A percentile compares a stretch with the other conserved stretches of the same genome.
These are phyloP conservation scores for Morus bassanus DNA, from an alignment of 2,797 vertebrate species.

Conservation along the genomic window DNA sequence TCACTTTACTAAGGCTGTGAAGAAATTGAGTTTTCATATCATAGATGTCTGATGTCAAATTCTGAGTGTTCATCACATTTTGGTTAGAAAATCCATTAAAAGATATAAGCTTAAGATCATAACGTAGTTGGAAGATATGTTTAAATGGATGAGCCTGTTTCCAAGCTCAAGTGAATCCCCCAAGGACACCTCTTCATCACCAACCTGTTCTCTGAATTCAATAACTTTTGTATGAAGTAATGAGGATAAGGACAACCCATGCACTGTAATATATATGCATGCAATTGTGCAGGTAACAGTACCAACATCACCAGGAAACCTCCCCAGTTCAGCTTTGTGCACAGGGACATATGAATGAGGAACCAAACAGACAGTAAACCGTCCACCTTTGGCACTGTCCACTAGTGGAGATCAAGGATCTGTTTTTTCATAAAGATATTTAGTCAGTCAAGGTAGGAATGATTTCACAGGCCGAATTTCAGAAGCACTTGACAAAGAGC, in stretches of 20 bases:
- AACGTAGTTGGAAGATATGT: neutral
- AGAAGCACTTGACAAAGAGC: neutral
- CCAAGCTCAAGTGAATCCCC: neutral
- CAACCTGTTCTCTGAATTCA: neutral
- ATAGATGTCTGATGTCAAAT: neutral
- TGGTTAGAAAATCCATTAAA: neutral
- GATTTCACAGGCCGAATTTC: neutral
- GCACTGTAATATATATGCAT: neutral
- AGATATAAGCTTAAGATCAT: neutral
- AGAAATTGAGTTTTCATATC: neutral
- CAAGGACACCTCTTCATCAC: neutral
- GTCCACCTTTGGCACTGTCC: neutral
- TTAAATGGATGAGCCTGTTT: neutral
- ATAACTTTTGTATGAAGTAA: neutral
- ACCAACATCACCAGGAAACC: neutral
- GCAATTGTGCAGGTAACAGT: neutral
- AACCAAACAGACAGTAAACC: neutral
- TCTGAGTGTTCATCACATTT: neutral
- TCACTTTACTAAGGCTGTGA: neutral
- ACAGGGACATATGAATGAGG: neutral
- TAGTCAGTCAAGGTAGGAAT: neutral
- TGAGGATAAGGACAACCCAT: neutral
- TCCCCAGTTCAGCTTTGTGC: neutral
- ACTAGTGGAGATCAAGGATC: accelerated
- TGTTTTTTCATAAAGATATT: neutral